Evolutionary conservation across 2,888 invertebrate species (phyloP), one percentile per base, ranked within the genome.

Genomic region (Catonia carolina): DNA sequence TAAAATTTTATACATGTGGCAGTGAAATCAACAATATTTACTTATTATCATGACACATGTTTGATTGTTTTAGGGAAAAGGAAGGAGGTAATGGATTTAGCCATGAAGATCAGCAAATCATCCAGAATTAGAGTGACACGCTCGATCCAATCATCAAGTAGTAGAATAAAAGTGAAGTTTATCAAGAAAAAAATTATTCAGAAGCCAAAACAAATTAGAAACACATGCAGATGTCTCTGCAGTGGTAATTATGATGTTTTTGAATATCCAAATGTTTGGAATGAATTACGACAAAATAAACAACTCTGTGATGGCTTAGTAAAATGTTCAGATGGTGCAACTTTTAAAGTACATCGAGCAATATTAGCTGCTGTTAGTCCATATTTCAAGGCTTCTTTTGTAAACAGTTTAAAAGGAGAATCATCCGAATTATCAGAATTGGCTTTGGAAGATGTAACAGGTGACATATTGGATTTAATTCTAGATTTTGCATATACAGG

Each of bases 401-500:
- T 83, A 55, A 85, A 83, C 70, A 82, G 81, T 12, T 73, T 84
- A 61, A 80, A 80, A 65, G 76, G 78, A 65, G 81, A 78, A 53
- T 75, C 78, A 64, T 76, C 77, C 50, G 83, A 83, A 67, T 78
- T 77, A 63, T 79, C 75, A 1, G 77, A 81, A 69, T 79, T 84
- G 62, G 75, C 75, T 64, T 77, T 84, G 33, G 78, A 78, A 64
- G 66, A 66, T 49, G 78, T 81, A 35, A 76, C 81, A 1, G 77
- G 78, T 58, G 72, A 75, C 59, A 78, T 78, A 66, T 81, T 89
- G 74, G 75, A 75, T 55, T 73, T 79, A 37, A 80, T 89, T 58
- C 77, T 90, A 54, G 85, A 87, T 67, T 89, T 82, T 68, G 84
- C 84, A 0, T 89, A 89, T 68, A 85, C 85, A 2, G 85, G 85